Base-by-base conservation (phyloP, 2,797 vertebrate genomes). In the Synaphobranchus kaupii region DNA sequence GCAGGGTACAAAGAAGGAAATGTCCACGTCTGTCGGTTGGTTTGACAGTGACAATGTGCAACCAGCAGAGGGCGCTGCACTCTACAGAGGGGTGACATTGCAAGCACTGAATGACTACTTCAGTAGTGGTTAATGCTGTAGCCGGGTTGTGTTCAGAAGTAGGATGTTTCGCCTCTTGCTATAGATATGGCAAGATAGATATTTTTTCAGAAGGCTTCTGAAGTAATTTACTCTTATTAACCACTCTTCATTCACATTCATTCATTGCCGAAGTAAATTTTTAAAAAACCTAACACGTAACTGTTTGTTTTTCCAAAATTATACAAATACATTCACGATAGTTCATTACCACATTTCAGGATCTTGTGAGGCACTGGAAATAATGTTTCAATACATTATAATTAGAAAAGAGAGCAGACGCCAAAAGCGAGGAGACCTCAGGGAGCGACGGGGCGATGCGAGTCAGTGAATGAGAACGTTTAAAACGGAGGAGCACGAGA, bases 1-100 rank as follows among this genome's bases (percentile, higher is more conserved):
- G 4, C 71, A 73, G 71, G 68, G 34, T 0, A 81, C 50, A 48
- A 25, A 9, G 3, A 0, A 44, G 50, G 8, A 22, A 76, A 17
- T 17, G 25, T 80, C 20, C 39, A 1, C 3, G 22, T 48, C 28
- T 44, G 39, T 22, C 25, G 15, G 15, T 60, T 81, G 54, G 58
- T 66, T 84, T 39, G n/a, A 84, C 89, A 93, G 71, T 93, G 81
- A 89, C 90, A 90, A 4, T 85, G 58, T 88, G 48, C 7, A 13
- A 25, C 94, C 95, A 95, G 94, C 81, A 84, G 94, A 90, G 88
- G 94, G 83, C n/a, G 89, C 91, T 94, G 28, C 58, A 73, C 20
- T 84, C 81, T 71, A 54, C n/a, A 87, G 34, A 58, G 39, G 56
- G 12, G 4, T 25, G 60, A 25, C 56, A 47, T 66, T 39, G 44